These are phyloP conservation scores for Falcunculus frontatus DNA, from an alignment of 2,113 vertebrate species.

Conservation along the genomic window DNA sequence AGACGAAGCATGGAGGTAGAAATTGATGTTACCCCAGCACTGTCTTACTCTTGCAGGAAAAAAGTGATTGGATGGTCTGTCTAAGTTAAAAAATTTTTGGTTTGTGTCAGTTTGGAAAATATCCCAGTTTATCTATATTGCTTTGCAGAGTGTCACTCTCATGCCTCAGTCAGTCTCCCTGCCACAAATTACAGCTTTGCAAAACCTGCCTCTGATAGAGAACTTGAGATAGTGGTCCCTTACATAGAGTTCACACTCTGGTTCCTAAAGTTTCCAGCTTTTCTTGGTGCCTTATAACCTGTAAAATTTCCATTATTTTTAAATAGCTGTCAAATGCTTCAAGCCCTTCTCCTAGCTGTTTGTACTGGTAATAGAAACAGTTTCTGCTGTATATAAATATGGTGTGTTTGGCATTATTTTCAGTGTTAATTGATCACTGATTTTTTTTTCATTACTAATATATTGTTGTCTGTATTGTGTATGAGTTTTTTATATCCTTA, in stretches of 20 bases:
- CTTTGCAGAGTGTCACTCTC: not conserved
- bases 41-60: slow-evolving; percentile 47
- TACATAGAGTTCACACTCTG: not conserved
- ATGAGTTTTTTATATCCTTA: not conserved
- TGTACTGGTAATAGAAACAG: not conserved
- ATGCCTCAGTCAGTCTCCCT: not conserved
- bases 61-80: slow-evolving; percentile 30
- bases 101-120: not conserved
- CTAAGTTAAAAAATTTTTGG: not conserved
- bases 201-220: not conserved
- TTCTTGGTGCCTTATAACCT: not conserved
- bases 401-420: not conserved
- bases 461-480: not conserved
- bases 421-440: not conserved
- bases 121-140: not conserved
- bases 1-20: not conserved
- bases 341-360: not conserved
- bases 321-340: not conserved
- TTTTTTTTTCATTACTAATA: not conserved
- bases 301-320: not conserved
- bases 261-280: not conserved
- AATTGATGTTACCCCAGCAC: slow-evolving; percentile 43
- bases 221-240: not conserved
- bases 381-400: not conserved
- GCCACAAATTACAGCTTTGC: not conserved